Conservation (phyloP, 2,113 vertebrate species). For the Equus przewalskii region DNA sequence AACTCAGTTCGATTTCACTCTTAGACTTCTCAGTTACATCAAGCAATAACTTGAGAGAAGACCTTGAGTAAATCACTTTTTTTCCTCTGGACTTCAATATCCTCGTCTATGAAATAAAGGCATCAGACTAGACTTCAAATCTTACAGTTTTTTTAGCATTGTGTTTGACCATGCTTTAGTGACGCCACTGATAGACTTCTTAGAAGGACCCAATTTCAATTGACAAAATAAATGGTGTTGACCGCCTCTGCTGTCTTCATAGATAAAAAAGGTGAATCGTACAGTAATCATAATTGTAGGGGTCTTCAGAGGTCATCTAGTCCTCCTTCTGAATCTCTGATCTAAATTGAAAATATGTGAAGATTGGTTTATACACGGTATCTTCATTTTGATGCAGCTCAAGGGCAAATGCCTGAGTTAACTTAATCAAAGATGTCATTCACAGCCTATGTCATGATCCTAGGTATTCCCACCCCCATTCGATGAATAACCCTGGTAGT, state of each 20-base stretch:
- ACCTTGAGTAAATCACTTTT: neutral
- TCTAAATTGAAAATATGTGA: constrained; percentile 18
- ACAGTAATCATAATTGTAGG: neutral
- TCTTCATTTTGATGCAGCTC: constrained; percentile 9
- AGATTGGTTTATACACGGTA: neutral
- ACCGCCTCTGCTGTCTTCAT: neutral
- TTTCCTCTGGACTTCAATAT: neutral
- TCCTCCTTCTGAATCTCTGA: neutral
- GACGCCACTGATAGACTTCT: neutral
- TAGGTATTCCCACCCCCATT: neutral
- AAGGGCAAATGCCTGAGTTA: neutral
- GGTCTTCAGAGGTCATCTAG: neutral
- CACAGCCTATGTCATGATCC: neutral
- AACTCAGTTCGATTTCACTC: neutral
- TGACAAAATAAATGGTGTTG: neutral
- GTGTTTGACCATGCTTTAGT: neutral
- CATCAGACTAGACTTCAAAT: neutral
- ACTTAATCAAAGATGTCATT: constrained; percentile 51
- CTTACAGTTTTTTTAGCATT: constrained; percentile 16
- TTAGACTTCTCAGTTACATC: neutral
- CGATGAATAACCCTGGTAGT: neutral
- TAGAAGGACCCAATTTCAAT: neutral
- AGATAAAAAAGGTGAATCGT: neutral
- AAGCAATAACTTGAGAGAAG: neutral
- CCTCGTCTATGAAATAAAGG: constrained; percentile 3